Evolutionary conservation across 2,797 vertebrate genomes (phyloP), one percentile per base, ranked within the genome.

Genomic region (Neosalanx taihuensis): DNA sequence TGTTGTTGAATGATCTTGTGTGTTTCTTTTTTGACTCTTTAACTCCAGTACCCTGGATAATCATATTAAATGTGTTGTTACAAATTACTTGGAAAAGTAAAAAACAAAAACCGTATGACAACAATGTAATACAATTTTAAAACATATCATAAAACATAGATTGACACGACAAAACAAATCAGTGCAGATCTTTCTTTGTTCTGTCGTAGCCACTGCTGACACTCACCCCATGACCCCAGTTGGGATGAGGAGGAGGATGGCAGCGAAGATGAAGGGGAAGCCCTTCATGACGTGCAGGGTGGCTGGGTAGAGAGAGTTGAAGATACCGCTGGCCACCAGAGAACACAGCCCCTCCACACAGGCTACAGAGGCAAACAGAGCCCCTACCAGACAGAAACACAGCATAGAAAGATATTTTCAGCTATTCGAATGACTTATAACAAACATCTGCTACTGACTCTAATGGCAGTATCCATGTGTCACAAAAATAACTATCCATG

Each of bases 251-350:
- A 99, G 95, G 58, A 97, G 26, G 63, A 89, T 7, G 6, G 94
- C 96, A 7, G 93, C 96, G 0, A 98, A 91, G 15, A 98, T 92
- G 89, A 99, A 99, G 0, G 95, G 83, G 81, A 98, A 97, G 1
- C 97, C 97, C 81, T 94, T 97, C 95, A 99, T 95, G 84, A 98
- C 93, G 86, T 92, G 87, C 76, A 96, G 88, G 0, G 91, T 96
- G 75, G 93, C 95, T 20, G 96, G 94, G 85, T 96, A 98, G 51
- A 99, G 86, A 0, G 95, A 92, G 82, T 95, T 98, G 86, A 98
- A 99, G 76, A 96, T 72, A 6, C 94, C 84, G 0, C 93, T 94
- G 66, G 95, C 91, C 23, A 89, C 90, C 3, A 99, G 86, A 0
- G 90, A 94, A 71, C 93, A 96, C 46, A 96, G 76, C 1, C 89